phyloP scores from a whole-genome alignment of 2,797 vertebrate species.

The Antennarius maculatus region DNA sequence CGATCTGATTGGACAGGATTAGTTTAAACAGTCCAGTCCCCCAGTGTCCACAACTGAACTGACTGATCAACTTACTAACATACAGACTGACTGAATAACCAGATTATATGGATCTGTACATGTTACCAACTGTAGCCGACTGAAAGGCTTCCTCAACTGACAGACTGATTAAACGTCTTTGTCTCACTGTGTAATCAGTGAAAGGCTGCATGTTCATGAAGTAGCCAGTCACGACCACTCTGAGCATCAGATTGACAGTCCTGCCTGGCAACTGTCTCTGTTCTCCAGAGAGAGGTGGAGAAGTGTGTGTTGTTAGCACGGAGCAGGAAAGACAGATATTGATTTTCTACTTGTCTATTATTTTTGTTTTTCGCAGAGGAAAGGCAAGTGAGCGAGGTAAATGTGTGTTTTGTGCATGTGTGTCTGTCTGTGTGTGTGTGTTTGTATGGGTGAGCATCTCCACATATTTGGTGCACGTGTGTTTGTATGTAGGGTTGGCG shows the following conservation, averaged over 20 bases:
- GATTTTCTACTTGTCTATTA: conserved; percentile 77
- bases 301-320: conserved; percentile 67
- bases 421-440: background rate
- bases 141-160: conserved; percentile 20
- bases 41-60: background rate
- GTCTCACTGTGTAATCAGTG: conserved; percentile 53
- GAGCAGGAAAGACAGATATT: conserved; percentile 71
- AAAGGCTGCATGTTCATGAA: conserved; percentile 58
- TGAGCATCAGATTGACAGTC: conserved; percentile 61
- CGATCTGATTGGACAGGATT: conserved; percentile 2
- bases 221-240: conserved; percentile 44
- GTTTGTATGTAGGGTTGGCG: conserved; percentile 32
- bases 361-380: conserved; percentile 71
- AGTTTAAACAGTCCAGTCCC: background rate
- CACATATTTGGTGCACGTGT: conserved; percentile 36
- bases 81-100: conserved; percentile 8
- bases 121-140: conserved; percentile 25
- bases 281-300: conserved; percentile 50
- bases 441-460: background rate
- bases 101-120: background rate
- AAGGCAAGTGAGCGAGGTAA: conserved; percentile 35
- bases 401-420: conserved; percentile 13
- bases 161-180: conserved; percentile 52
- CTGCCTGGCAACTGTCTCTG: conserved; percentile 63
- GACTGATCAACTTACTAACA: background rate